Conservation (phyloP, 1,140 invertebrate genomes). For the Drosophila parvula region DNA sequence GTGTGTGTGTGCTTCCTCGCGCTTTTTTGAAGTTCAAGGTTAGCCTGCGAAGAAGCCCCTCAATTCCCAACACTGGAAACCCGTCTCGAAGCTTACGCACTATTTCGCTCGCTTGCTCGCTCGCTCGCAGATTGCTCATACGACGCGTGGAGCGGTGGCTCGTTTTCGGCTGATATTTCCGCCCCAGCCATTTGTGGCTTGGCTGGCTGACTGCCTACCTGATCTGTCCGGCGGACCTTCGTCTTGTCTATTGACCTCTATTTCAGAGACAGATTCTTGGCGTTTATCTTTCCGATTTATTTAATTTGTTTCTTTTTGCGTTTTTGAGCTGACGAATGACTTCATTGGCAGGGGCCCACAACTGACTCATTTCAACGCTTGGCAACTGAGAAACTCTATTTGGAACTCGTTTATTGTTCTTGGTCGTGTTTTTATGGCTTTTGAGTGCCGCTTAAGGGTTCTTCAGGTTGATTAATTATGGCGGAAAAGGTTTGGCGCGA, state of each 20-base stretch:
- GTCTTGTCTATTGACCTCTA: conserved; percentile 76
- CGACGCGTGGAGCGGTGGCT: conserved; percentile 41
- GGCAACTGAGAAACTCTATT: conserved; percentile 41
- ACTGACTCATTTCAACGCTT: conserved; percentile 39
- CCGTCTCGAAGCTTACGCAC: conserved; percentile 41
- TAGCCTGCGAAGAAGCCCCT: conserved; percentile 19
- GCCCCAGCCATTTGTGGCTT: conserved; percentile 36
- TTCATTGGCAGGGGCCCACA: conserved; percentile 25
- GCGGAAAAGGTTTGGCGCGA: conserved; percentile 33
- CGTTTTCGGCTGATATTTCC: conserved; percentile 57
- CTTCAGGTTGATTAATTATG: conserved; percentile 44
- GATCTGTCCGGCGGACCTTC: conserved; percentile 56
- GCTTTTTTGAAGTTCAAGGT: conserved; percentile 80
- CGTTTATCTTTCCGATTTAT: conserved; percentile 7
- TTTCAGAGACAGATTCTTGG: conserved; percentile 40
- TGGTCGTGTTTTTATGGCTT: conserved; percentile 30
- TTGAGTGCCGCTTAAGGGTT: conserved; percentile 34
- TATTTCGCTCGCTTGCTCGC: conserved; percentile 22
- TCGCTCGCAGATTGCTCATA: conserved; percentile 59
- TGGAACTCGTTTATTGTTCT: conserved; percentile 33
- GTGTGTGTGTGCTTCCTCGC: conserved; percentile 24
- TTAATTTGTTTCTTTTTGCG: conserved; percentile 12
- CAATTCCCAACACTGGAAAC: conserved; percentile 35
- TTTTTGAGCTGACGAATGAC: conserved; percentile 45
- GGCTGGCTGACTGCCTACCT: conserved; percentile 31